Evolutionary conservation across 2,888 invertebrate genomes (phyloP), one percentile per base, ranked within the genome.

Genomic region (Rotaria macrura): DNA sequence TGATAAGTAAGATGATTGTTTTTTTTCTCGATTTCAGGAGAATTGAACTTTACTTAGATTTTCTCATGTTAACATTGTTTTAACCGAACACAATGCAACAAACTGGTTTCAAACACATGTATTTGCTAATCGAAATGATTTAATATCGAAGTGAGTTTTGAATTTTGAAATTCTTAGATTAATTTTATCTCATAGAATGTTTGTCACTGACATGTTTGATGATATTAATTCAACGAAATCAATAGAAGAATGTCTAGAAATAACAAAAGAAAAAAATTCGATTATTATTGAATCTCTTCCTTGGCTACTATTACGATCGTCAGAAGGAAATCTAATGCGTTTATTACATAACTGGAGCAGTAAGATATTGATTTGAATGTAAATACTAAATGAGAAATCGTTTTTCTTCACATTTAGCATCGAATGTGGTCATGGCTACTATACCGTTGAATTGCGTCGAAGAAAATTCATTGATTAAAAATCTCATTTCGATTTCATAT

Each of bases 281-380:
- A 79, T 79, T 43, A n/a, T 79, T n/a, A 43, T 79, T n/a, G 79
- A 79, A 79, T 79, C 43, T 43, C n/a, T 79, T 43, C 79, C 79
- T 40, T 79, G 79, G 79, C n/a, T 79, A 40, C n/a, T 79, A 43
- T n/a, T 43, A 79, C 40, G 43, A 43, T 12, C 79, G n/a, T 43
- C 79, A 2, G 40, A 43, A 43, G 79, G 79, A 23, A 43, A n/a
- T n/a, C 12, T 79, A 79, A n/a, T 3, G 12, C 79, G 79, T 40
- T n/a, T 43, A 79, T 79, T 79, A n/a, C 25, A n/a, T 23, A 43
- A 43, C 5, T 79, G 43, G 40, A 79, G 79, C 43, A 43, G 79
- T 79, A 79, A 40, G 79, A 43, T 38, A 43, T 79, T 20, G 43
- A 43, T 6, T 23, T n/a, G 12, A 25, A 47, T 47, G 6, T 79